phyloP scores from a whole-genome alignment of 2,113 vertebrate species.

The Saimiri boliviensis region DNA sequence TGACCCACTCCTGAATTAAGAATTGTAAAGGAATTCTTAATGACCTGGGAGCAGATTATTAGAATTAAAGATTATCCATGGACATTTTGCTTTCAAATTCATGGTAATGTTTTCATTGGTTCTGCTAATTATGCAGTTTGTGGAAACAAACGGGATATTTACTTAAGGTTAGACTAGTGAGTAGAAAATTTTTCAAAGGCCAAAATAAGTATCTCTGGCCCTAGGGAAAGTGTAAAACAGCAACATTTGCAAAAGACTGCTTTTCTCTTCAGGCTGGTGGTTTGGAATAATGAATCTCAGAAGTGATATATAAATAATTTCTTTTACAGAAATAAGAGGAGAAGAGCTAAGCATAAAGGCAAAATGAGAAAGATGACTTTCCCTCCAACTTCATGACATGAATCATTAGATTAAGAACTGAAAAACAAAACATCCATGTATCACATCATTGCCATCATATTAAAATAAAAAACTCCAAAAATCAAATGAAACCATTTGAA shows the following conservation, averaged over 20 bases:
- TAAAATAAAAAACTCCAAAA: background rate
- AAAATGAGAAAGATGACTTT: background rate
- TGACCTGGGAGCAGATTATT: background rate
- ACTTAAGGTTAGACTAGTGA: background rate
- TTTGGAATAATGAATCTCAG: background rate
- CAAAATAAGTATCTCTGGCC: slow-evolving; percentile 54
- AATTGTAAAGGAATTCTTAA: slow-evolving; percentile 7
- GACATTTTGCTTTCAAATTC: slow-evolving; percentile 4
- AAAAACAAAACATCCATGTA: background rate
- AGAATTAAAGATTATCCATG: background rate
- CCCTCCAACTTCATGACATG: background rate
- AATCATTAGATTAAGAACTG: background rate
- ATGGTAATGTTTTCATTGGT: slow-evolving; percentile 22
- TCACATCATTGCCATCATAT: background rate
- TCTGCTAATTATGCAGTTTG: slow-evolving; percentile 32
- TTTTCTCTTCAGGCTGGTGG: slow-evolving; percentile 2
- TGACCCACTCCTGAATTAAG: background rate
- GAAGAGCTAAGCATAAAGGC: background rate
- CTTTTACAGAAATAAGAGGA: slow-evolving; percentile 14
- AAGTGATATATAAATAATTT: background rate
- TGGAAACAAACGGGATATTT: slow-evolving; percentile 30
- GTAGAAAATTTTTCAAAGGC: slow-evolving; percentile 28
- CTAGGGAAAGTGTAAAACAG: background rate
- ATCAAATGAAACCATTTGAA: background rate
- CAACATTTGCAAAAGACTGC: background rate